Conservation (phyloP, 2,797 vertebrate species). For the Hypotaenidia okinawae region DNA sequence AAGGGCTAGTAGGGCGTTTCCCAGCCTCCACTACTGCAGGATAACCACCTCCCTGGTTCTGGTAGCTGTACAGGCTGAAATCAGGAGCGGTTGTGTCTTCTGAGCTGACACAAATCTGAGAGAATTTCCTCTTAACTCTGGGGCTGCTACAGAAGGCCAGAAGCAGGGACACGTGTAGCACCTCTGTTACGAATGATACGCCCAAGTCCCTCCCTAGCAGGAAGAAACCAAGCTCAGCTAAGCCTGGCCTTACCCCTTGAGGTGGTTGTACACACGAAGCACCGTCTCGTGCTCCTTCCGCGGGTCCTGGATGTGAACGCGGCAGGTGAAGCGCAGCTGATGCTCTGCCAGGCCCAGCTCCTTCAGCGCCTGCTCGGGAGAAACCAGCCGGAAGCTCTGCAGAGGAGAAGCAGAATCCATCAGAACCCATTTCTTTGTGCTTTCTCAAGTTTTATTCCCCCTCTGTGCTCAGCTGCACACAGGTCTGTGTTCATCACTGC, state of each 20-base stretch:
- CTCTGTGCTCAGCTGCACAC: neutral
- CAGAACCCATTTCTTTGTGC: rapidly evolving
- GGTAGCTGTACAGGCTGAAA: rapidly evolving
- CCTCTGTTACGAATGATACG: rapidly evolving
- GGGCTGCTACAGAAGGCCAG: neutral
- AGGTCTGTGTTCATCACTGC: neutral
- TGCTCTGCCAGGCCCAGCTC: conserved; percentile 95
- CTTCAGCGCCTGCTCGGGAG: conserved; percentile 93
- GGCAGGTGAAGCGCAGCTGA: conserved; percentile 95
- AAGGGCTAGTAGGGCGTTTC: neutral
- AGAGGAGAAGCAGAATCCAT: neutral
- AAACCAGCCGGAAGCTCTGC: conserved; percentile 91
- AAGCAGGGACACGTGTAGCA: too few species aligned
- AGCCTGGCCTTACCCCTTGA: conserved; percentile 82
- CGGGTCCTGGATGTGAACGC: conserved; percentile 90
- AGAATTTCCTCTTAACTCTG: too few species aligned
- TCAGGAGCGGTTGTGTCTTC: neutral
- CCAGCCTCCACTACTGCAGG: neutral
- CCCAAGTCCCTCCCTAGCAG: too few species aligned
- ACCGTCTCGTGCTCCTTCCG: conserved; percentile 91
- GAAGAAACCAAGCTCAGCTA: rapidly evolving
- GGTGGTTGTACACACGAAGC: conserved; percentile 88
- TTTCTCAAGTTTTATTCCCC: neutral
- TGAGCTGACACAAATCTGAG: neutral
- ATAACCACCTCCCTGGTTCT: neutral